Evolutionary conservation across 1,140 invertebrate species (phyloP).

Genomic region (Drosophila varians): DNA sequence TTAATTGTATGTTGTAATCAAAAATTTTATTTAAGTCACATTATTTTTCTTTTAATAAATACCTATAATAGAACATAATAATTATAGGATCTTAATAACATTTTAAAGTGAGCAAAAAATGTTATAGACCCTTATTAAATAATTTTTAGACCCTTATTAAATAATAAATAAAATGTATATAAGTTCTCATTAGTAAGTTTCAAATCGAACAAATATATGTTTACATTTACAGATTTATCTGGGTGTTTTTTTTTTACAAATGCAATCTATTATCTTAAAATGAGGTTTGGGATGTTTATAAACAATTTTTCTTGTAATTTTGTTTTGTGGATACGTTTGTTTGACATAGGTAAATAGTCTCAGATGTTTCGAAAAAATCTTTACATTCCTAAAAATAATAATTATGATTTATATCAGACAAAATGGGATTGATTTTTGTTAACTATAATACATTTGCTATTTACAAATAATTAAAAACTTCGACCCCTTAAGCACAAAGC

Average conservation of each 20-base stretch:
- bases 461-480: too few relatives aligned
- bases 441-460: too few relatives aligned
- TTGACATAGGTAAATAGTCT: neutral
- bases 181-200: too few relatives aligned
- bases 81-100: conserved; percentile 42
- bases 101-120: conserved; percentile 74
- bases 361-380: neutral
- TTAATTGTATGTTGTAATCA: neutral
- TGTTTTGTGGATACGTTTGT: neutral
- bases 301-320: neutral
- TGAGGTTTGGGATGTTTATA: neutral
- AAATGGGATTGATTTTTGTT: too few relatives aligned
- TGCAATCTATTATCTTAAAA: too few relatives aligned
- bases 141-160: too few relatives aligned
- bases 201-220: too few relatives aligned
- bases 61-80: conserved; percentile 2
- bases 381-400: too few relatives aligned
- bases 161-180: too few relatives aligned
- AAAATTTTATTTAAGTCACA: conserved; percentile 9
- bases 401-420: too few relatives aligned
- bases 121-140: conserved; percentile 40
- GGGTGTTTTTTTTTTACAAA: too few relatives aligned
- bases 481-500: too few relatives aligned
- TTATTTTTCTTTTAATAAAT: neutral
- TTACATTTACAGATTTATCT: neutral